These are phyloP conservation scores for Dynastes grantii DNA, from an alignment of 2,888 invertebrate species.

Conservation along the genomic window DNA sequence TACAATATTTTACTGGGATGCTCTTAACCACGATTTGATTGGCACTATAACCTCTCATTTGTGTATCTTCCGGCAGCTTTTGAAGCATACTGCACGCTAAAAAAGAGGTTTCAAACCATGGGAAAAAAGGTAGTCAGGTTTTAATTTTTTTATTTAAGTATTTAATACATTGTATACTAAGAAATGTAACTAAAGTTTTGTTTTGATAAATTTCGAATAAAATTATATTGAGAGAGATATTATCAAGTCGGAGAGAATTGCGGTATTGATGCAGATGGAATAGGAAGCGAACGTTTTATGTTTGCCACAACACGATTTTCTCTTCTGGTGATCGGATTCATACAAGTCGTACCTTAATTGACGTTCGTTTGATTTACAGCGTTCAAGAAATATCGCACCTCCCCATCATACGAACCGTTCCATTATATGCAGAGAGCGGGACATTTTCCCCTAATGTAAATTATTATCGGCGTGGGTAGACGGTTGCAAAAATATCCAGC, in stretches of 20 bases:
- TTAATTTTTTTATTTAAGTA: too few species aligned
- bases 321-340: neutral
- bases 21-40: too few species aligned
- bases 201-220: too few species aligned
- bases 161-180: too few species aligned
- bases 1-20: too few species aligned
- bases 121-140: too few species aligned
- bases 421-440: constrained; percentile 5
- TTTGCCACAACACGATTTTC: neutral
- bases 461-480: neutral
- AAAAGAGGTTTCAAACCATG: too few species aligned
- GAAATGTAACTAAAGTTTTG: too few species aligned
- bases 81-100: too few species aligned
- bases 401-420: neutral
- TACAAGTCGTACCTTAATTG: neutral
- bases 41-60: too few species aligned
- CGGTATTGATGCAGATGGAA: neutral
- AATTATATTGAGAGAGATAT: too few species aligned
- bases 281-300: neutral
- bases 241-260: neutral
- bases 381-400: constrained; percentile 9
- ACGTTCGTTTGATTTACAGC: neutral
- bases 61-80: too few species aligned
- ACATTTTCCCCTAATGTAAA: neutral
- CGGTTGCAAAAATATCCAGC: constrained; percentile 4